Conservation (phyloP, 2,113 vertebrate species). For the Crotophaga sulcirostris region DNA sequence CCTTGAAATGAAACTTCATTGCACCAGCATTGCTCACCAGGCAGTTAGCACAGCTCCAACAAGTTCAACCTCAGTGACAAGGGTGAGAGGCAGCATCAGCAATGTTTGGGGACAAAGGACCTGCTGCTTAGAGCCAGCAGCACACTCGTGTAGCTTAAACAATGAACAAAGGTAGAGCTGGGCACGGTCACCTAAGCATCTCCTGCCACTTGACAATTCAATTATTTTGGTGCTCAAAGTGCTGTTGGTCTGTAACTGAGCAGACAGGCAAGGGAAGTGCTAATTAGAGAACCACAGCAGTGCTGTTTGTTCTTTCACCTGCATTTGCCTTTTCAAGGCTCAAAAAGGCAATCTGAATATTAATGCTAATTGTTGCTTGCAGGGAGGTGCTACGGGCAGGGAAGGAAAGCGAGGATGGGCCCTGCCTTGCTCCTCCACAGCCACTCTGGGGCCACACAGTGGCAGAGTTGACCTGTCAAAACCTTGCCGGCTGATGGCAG, state of each 20-base stretch:
- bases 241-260: neutral
- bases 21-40: accelerated
- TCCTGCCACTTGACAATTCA: neutral
- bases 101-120: too few species aligned
- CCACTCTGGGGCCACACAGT: too few species aligned
- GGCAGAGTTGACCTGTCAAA: neutral
- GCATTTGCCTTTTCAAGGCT: neutral
- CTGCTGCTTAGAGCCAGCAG: neutral
- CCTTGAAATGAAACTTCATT: neutral
- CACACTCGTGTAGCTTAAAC: neutral
- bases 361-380: neutral
- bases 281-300: neutral
- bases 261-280: neutral
- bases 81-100: neutral
- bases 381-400: neutral
- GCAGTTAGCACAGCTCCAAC: neutral
- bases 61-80: accelerated
- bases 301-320: neutral
- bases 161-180: neutral
- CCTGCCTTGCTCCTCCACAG: accelerated
- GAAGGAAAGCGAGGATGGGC: neutral
- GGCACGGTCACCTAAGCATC: neutral
- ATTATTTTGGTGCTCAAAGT: neutral
- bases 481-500: accelerated
- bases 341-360: neutral